Base-by-base conservation (phyloP, 1,140 invertebrate genomes). In the Cyclargus thomasi region DNA sequence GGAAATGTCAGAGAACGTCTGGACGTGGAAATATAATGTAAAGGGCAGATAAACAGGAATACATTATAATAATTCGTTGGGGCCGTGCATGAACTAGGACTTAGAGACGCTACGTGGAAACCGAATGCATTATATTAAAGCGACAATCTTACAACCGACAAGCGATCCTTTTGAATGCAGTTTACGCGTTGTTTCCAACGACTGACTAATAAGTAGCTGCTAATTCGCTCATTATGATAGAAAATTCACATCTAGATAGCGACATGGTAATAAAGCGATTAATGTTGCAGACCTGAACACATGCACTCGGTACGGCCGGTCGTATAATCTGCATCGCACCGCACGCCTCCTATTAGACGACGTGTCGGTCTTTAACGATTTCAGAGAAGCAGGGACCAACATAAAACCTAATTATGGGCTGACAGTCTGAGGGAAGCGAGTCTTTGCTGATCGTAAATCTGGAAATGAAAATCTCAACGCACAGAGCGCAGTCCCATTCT, bases 351-450 rank as follows among this genome's bases (percentile, higher is more conserved):
- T 65, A 79, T 80, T 76, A 76, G 73, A 80, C 75, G 67, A 77
- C 72, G 75, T 80, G 78, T 82, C 75, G 74, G 53, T 65, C 62
- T 72, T 66, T 78, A 79, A 80, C 75, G 72, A 78, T 72, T 78
- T 81, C 79, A 74, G 72, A 74, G 77, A 81, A 74, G 10, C 23
- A 59, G 65, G 65, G 16, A 53, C 53, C 17, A 59, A 11, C 55
- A 59, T 59, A 59, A 59, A 59, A 59, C 55, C 55, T 59, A 59
- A 59, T 59, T 59, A 57, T 59, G 55, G 55, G 17, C 20, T 59
- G 55, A 59, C 55, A 59, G 55, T 59, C 18, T 17, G 21, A 59
- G 20, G 55, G 20, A 59, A 59, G 55, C 20, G 4, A 10, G 55
- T 21, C 55, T 8, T 18, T 11, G 17, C 20, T 18, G 55, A 11